These are phyloP conservation scores for Luperina nickerlii DNA, from an alignment of 2,888 invertebrate species.

Conservation along the genomic window DNA sequence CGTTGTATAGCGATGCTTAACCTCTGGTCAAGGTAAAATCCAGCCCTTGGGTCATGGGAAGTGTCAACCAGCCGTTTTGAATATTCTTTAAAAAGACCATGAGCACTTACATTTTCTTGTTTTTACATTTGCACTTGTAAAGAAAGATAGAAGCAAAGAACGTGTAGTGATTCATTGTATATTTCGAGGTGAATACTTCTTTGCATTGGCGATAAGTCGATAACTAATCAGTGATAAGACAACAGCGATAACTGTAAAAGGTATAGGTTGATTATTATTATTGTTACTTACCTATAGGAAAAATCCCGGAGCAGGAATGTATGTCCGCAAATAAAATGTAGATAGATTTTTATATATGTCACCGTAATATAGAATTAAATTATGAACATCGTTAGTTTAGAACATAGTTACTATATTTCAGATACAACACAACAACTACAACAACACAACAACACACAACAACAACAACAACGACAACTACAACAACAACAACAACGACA, in stretches of 20 bases:
- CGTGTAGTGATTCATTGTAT: conserved; percentile 67
- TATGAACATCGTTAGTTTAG: not conserved
- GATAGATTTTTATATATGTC: not conserved
- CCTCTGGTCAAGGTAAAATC: no score
- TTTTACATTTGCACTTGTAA: conserved; percentile 6
- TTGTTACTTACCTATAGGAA: conserved; percentile 16
- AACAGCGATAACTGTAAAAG: conserved; percentile 77
- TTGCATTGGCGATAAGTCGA: conserved; percentile 85
- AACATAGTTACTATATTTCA: no score
- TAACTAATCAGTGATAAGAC: conserved; percentile 89
- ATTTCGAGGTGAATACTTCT: conserved; percentile 82
- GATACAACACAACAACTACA: no score
- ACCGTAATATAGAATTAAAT: not conserved
- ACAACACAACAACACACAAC: no score
- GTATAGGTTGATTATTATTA: conserved; percentile 76
- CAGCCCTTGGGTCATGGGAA: no score
- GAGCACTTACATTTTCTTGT: no score
- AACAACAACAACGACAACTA: no score
- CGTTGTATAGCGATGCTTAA: no score
- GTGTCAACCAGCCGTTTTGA: no score
- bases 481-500: no score
- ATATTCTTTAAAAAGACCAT: no score
- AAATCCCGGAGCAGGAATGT: conserved; percentile 11
- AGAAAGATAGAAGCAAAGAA: conserved; percentile 1
- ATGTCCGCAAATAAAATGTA: not conserved